phyloP scores from a whole-genome alignment of 2,113 vertebrate species.

The Tautogolabrus adspersus region DNA sequence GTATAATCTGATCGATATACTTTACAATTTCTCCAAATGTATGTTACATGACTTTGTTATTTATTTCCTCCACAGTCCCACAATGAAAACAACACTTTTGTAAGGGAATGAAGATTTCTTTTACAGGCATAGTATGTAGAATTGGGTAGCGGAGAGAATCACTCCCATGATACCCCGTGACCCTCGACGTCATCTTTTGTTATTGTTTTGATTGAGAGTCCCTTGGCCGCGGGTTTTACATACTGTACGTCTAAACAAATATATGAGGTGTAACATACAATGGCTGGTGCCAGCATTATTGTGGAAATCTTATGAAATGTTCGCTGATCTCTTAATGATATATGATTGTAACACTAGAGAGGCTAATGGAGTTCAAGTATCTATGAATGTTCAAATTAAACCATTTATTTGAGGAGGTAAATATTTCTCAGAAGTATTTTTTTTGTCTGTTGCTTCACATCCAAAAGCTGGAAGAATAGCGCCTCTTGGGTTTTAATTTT shows the following conservation, averaged over 20 bases:
- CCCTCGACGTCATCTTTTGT: too few relatives aligned
- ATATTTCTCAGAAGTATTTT: slow-evolving; percentile 15
- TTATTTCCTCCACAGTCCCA: background rate
- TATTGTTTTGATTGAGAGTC: too few relatives aligned
- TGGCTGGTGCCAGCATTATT: background rate
- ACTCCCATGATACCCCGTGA: too few relatives aligned
- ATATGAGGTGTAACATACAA: slow-evolving; percentile 15
- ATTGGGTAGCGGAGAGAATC: too few relatives aligned
- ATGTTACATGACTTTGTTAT: background rate
- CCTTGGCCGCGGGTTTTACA: too few relatives aligned
- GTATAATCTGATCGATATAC: background rate
- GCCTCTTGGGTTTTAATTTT: slow-evolving; percentile 22
- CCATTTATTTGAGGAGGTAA: slow-evolving; percentile 4
- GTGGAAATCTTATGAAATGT: background rate
- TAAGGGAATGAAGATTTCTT: background rate
- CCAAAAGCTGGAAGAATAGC: background rate
- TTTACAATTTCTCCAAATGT: background rate
- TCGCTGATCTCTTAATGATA: slow-evolving; percentile 22
- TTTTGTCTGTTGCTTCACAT: slow-evolving; percentile 17
- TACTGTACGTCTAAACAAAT: too few relatives aligned
- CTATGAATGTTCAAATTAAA: slow-evolving; percentile 11
- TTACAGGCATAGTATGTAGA: too few relatives aligned
- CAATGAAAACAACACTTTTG: slow-evolving; percentile 20
- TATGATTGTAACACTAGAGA: slow-evolving; percentile 21
- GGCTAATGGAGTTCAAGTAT: slow-evolving; percentile 27